Percentiles rank a stretch among this genome's conserved stretches.
phyloP scores from a whole-genome alignment of 2,797 vertebrate genomes.

The Podarcis lilfordi region DNA sequence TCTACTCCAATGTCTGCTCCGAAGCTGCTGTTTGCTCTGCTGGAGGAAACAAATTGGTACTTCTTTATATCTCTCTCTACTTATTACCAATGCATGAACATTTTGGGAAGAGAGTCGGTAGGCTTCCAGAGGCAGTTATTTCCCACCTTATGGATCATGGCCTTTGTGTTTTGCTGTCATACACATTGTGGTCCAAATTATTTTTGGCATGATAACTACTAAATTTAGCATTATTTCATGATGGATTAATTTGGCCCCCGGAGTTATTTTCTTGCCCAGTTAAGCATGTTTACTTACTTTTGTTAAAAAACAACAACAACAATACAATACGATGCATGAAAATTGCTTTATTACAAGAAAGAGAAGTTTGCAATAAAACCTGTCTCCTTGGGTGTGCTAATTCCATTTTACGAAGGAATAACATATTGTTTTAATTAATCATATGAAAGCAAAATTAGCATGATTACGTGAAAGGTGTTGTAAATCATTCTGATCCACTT shows the following conservation, averaged over 20 bases:
- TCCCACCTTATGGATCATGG: background rate
- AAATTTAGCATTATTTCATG: accelerated
- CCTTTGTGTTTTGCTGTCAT: background rate
- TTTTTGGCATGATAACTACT: background rate
- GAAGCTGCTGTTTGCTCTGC: background rate
- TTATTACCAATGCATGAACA: background rate
- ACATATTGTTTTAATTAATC: constrained; percentile 85
- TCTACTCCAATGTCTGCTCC: no score
- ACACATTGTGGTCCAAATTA: background rate
- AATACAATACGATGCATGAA: constrained; percentile 52
- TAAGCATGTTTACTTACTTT: constrained; percentile 45
- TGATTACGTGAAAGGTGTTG: constrained; percentile 81
- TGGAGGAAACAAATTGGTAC: background rate
- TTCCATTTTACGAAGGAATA: constrained; percentile 78
- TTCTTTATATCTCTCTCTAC: background rate
- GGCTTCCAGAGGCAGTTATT: background rate
- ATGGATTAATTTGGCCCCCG: background rate
- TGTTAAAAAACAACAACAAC: constrained; percentile 27
- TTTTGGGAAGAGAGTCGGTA: background rate
- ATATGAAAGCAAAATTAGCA: constrained; percentile 82
- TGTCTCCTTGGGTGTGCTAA: constrained; percentile 73
- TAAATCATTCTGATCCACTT: constrained; percentile 81
- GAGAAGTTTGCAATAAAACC: constrained; percentile 75
- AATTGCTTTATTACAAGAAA: constrained; percentile 68
- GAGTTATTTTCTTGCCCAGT: constrained; percentile 43